Evolutionary conservation across 1,140 invertebrate genomes (phyloP).

Genomic region (Ladona fulva): DNA sequence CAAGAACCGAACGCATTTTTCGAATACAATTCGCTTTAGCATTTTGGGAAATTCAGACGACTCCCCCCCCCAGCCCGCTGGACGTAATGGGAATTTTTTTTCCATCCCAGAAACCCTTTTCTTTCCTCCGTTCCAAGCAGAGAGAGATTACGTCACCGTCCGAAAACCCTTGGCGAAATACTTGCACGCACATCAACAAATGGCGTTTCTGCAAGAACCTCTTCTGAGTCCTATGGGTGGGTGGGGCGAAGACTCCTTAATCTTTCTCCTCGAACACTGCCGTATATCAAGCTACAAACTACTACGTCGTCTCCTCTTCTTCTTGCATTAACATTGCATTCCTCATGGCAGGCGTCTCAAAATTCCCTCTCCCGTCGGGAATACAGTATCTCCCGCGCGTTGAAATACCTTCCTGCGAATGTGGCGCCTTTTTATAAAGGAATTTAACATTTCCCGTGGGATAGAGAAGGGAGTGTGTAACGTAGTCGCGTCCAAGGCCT

Average conservation of each 20-base stretch:
- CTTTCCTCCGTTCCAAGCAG: too few relatives aligned
- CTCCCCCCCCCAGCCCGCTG: too few relatives aligned
- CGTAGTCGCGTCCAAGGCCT: background rate
- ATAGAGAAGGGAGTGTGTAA: background rate
- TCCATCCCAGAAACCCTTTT: too few relatives aligned
- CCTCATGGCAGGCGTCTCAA: background rate
- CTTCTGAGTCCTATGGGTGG: background rate
- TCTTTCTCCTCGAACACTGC: background rate
- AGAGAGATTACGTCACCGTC: too few relatives aligned
- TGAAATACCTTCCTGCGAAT: too few relatives aligned
- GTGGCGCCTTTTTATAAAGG: background rate
- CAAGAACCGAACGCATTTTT: too few relatives aligned
- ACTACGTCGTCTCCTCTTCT: background rate
- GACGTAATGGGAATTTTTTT: too few relatives aligned
- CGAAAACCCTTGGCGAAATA: too few relatives aligned
- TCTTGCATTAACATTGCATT: background rate
- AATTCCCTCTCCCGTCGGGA: background rate
- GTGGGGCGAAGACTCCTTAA: background rate
- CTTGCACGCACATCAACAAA: too few relatives aligned
- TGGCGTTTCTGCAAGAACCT: too few relatives aligned
- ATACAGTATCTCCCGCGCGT: background rate
- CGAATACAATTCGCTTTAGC: too few relatives aligned
- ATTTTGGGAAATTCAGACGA: too few relatives aligned
- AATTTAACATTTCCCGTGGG: conserved; percentile 4
- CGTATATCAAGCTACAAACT: background rate